Evolutionary conservation across 2,888 invertebrate species (phyloP), one percentile per base, ranked within the genome.

Genomic region (Heliconius charithonia): DNA sequence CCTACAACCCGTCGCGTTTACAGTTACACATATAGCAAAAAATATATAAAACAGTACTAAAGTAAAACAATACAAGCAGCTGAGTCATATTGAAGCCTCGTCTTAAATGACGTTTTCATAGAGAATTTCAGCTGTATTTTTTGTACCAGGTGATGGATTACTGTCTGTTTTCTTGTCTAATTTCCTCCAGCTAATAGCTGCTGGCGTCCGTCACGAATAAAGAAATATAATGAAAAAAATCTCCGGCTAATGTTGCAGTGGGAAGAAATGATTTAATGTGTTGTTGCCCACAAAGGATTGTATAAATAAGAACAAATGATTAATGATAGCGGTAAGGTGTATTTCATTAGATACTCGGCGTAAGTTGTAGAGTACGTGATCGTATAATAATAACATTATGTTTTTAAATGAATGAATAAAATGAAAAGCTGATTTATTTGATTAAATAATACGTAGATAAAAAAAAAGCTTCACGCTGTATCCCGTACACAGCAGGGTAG

Each of bases 131-230:
- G 90, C 91, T 91, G 90, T 92, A 91, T 92, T 92, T 94, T 93
- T 91, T 90, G 86, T 87, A 86, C 82, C 91, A 91, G 93, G 94
- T 94, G 94, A 94, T 94, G 92, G 94, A 94, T 94, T 88, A 89
- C 90, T 86, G 85, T 85, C 89, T 92, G 91, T 93, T 93, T 93
- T 93, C 93, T 93, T 92, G 90, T 90, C 93, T 93, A 94, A 93
- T 94, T 93, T 94, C 93, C 94, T 92, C 91, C 89, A 92, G 89
- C 93, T 94, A 94, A 94, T 94, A 94, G 92, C 93, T 86, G 84
- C 85, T 86, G 89, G 92, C 78, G 74, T 80, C 75, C 73, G 69
- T 78, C 69, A 74, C 62, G 69, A 78, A 69, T 41, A 41, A 69
- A 25, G 45, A 69, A 69, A 70, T 78, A 63, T 59, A 62, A 70